Percentiles rank a stretch among this genome's conserved stretches.
Evolutionary conservation across 2,797 vertebrate genomes (phyloP).

Genomic region (Craterocephalus amniculus): DNA sequence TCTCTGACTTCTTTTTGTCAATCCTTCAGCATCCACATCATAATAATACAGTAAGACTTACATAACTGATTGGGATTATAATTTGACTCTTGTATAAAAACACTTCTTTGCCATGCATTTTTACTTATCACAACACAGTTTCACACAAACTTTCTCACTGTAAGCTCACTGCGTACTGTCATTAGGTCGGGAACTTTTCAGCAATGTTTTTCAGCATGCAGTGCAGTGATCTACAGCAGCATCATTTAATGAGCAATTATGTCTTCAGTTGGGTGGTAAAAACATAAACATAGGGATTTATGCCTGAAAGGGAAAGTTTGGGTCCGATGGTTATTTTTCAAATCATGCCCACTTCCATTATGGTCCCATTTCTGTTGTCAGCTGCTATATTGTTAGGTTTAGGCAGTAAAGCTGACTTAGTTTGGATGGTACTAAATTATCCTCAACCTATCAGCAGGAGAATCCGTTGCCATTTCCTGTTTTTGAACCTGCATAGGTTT

Average conservation of each 20-base stretch:
- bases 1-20: conserved; percentile 33
- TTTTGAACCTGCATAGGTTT: no score
- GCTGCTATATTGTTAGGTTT: not conserved
- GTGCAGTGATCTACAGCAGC: not conserved
- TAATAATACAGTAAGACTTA: not conserved
- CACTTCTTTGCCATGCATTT: not conserved
- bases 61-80: not conserved
- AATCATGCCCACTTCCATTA: not conserved
- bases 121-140: not conserved
- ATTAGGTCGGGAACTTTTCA: not conserved
- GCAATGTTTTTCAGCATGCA: not conserved
- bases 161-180: not conserved
- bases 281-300: not conserved
- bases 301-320: not conserved
- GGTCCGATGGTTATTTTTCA: not conserved
- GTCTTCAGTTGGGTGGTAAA: not conserved
- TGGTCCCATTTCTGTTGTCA: not conserved
- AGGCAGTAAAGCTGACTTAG: not conserved
- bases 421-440: not conserved
- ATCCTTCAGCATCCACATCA: conserved; percentile 21
- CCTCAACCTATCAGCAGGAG: not conserved
- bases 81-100: not conserved
- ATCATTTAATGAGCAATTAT: not conserved
- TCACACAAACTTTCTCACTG: not conserved
- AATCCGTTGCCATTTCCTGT: no score